Evolutionary conservation across 2,797 vertebrate genomes (phyloP).

Genomic region (Microcaecilia unicolor): DNA sequence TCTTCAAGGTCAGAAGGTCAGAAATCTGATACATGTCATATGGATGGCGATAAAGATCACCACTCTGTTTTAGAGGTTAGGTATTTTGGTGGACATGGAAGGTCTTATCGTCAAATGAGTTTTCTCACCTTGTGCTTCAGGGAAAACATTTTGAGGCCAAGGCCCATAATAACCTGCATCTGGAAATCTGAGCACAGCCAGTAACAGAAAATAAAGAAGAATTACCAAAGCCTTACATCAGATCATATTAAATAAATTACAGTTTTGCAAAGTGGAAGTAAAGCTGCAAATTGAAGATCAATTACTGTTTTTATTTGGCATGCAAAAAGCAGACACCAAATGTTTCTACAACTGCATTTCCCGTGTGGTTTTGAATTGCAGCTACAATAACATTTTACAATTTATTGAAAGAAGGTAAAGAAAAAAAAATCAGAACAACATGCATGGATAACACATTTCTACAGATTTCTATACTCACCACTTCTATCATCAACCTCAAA

Average conservation of each 20-base stretch:
- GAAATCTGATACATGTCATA: no score
- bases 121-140: no score
- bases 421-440: neutral
- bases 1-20: no score
- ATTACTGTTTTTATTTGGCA: slow-evolving; percentile 3
- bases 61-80: no score
- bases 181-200: no score
- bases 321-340: neutral
- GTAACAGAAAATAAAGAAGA: neutral
- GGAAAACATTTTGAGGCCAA: no score
- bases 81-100: no score
- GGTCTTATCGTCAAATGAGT: no score
- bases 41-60: no score
- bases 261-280: neutral
- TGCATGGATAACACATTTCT: neutral
- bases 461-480: slow-evolving; percentile 44
- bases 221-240: neutral
- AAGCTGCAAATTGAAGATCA: neutral
- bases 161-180: no score
- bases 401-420: fast-evolving
- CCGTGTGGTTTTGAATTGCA: slow-evolving; percentile 2
- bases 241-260: neutral
- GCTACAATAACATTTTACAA: neutral
- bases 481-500: slow-evolving; percentile 1
- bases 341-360: neutral